phyloP scores from a whole-genome alignment of 2,888 invertebrate genomes.

The Harpalus rubripes region DNA sequence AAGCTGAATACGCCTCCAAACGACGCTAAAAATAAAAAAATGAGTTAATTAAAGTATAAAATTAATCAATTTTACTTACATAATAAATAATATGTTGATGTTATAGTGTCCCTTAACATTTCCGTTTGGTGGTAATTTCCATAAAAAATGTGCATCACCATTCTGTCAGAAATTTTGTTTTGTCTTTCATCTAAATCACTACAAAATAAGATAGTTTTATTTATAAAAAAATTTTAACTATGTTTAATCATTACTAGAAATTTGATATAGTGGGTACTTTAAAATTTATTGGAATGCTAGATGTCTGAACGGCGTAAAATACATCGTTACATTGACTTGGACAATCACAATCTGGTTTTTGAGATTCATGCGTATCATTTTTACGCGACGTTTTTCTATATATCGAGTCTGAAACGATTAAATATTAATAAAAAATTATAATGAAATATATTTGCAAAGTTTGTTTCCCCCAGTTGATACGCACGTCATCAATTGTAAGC shows the following conservation, averaged over 20 bases:
- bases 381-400: constrained; percentile 15
- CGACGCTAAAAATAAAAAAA: constrained; percentile 74
- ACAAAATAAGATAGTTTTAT: constrained; percentile 58
- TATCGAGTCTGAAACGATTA: constrained; percentile 42
- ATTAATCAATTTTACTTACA: constrained; percentile 71
- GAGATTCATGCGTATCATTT: background rate
- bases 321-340: constrained; percentile 74
- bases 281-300: constrained; percentile 48
- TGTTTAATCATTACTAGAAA: constrained; percentile 55
- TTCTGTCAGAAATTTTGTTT: constrained; percentile 65
- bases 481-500: no score
- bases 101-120: constrained; percentile 73
- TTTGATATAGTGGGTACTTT: constrained; percentile 47
- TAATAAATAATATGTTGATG: constrained; percentile 74
- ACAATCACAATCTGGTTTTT: constrained; percentile 69
- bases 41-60: background rate
- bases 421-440: background rate
- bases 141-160: constrained; percentile 73
- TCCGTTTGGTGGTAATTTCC: constrained; percentile 72
- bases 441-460: no score
- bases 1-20: constrained; percentile 77
- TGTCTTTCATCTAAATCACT: constrained; percentile 68
- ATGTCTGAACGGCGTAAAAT: constrained; percentile 69
- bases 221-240: no score
- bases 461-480: no score